Base-by-base conservation (phyloP, 2,797 vertebrate genomes). In the Intellagama lesueurii region DNA sequence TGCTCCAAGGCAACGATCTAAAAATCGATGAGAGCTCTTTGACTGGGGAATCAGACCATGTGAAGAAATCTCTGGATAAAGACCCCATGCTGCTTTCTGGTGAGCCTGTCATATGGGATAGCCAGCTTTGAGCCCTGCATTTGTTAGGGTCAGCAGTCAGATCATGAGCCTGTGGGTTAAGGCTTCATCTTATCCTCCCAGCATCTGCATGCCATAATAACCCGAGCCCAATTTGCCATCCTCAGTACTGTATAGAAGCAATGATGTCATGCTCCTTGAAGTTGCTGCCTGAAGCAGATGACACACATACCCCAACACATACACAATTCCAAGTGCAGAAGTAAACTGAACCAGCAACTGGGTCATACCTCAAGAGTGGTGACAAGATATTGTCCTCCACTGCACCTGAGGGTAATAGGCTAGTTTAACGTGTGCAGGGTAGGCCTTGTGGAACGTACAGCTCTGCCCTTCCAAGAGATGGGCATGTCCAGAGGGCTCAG, bases 21-120 rank as follows among this genome's bases (percentile, higher is more conserved):
- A 99, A 99, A 96, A 99, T 99, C 60, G 99, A 99, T 0, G 99
- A 99, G 97, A 99, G 99, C 95, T 98, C 99, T 0, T 97, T 99
- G 95, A 99, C 99, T 0, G 99, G 99, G 85, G 99, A 99, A 92
- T 99, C 98, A 0, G 98, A 99, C 95, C 99, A 99, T 1, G 99
- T 99, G 91, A 98, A 98, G 95, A 99, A 99, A 93, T 98, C 98
- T 0, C 35, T 98, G 94, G 98, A 98, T 7, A 99, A 98, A 94
- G 99, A 99, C 95, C 98, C 98, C 85, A 99, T 99, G 98, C 95
- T 99, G 89, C 97, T 99, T 87, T 99, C 99, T 8, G 99, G 99
- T 99, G 92, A 96, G 89, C 44, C 4, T 16, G 2, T 44, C 0
- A 14, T 16, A 22, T 0, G 22, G 12, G 40, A 30, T 83, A n/a